Conservation (phyloP, 2,888 invertebrate species). For the Phengaris alcon region DNA sequence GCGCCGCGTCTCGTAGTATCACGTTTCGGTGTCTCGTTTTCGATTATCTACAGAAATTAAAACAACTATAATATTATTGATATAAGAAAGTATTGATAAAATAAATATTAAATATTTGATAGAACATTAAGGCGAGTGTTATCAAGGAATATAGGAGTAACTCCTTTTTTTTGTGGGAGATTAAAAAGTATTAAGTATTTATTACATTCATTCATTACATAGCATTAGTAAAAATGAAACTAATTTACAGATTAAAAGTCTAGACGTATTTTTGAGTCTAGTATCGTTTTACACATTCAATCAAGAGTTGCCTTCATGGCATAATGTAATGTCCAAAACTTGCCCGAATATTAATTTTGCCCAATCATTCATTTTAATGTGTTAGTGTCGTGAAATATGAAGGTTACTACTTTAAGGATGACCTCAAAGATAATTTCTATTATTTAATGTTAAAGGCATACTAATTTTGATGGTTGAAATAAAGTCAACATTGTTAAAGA, state of each 20-base stretch:
- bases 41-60: too few relatives aligned
- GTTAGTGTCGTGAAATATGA: constrained; percentile 15
- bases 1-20: too few relatives aligned
- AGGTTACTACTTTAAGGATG: not conserved
- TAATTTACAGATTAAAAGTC: constrained; percentile 3
- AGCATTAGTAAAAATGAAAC: not conserved
- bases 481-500: too few relatives aligned
- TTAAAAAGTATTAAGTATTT: not conserved
- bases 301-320: not conserved
- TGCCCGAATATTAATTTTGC: constrained; percentile 17
- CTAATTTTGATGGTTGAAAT: not conserved
- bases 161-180: not conserved
- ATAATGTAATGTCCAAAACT: constrained; percentile 6
- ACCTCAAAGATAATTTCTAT: not conserved
- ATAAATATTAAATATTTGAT: too few relatives aligned
- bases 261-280: not conserved
- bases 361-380: constrained; percentile 20
- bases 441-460: not conserved
- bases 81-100: too few relatives aligned
- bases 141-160: not conserved
- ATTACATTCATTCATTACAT: not conserved
- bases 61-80: too few relatives aligned
- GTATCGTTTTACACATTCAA: not conserved
- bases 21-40: too few relatives aligned
- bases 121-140: too few relatives aligned